Evolutionary conservation across 2,113 vertebrate genomes (phyloP), one percentile per base, ranked within the genome.

Genomic region (Poicephalus meyeri): DNA sequence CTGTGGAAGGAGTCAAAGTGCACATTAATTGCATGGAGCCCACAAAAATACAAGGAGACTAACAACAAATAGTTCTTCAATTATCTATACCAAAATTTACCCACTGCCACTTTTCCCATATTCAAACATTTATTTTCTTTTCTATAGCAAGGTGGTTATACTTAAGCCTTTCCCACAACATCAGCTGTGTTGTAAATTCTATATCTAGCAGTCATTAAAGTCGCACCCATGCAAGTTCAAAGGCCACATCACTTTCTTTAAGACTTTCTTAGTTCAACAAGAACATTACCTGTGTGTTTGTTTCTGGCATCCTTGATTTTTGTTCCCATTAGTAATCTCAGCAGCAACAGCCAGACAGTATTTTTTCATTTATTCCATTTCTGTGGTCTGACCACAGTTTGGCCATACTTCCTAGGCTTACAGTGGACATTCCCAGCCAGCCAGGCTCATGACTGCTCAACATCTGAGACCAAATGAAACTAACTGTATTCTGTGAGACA

Each of bases 1-100:
- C 99, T 99, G 5, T 74, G 90, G 93, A 85, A 93, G 84, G 89
- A 39, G 95, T 56, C 19, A 85, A 91, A 95, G 42, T 12, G 11
- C 37, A 46, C 18, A 42, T 14, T 95, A 85, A 74, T 64, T 84
- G 53, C n/a, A 20, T 3, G 33, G 25, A 8, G 31, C 72, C 82
- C 39, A 35, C 5, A 16, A 16, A 77, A 86, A 42, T 42, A 68
- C 23, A 23, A 42, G 28, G 29, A 35, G 23, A 20, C 20, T 66
- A 52, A 49, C 7, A 50, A 37, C 35, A 87, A 83, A 58, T n/a
- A 72, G 18, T 35, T 73, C 58, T 89, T 44, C 50, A 20, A 91
- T 91, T 85, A 49, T 56, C 76, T 85, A 1, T 37, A 42, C 37
- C 63, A 35, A 50, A 84, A 53, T 86, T 33, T 65, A 33, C 10